Conservation (phyloP, 1,140 invertebrate genomes). For the Zaprionus capensis region DNA sequence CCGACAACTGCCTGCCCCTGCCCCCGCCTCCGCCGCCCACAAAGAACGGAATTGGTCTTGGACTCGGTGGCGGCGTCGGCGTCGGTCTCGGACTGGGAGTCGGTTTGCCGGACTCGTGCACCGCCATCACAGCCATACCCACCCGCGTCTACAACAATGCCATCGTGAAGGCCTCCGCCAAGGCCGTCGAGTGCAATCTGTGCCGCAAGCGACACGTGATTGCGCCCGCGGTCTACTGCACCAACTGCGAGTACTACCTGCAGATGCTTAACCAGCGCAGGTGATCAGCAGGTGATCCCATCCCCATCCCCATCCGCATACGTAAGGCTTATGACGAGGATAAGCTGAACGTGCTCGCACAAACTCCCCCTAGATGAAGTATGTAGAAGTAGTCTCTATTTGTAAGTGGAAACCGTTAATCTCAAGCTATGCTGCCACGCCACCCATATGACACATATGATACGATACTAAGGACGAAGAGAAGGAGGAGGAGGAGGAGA, state of each 20-base stretch:
- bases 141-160: conserved; percentile 79
- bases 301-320: neutral
- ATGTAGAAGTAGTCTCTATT: conserved; percentile 15
- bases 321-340: neutral
- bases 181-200: conserved; percentile 89
- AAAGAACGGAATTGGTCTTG: conserved; percentile 55
- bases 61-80: neutral
- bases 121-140: conserved; percentile 78
- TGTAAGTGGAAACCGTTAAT: conserved; percentile 70
- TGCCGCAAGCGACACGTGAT: conserved; percentile 92
- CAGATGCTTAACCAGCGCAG: conserved; percentile 85
- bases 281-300: conserved; percentile 43
- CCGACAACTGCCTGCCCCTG: conserved; percentile 85
- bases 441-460: conserved; percentile 35
- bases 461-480: conserved; percentile 3
- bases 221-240: conserved; percentile 91
- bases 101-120: conserved; percentile 5
- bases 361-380: neutral
- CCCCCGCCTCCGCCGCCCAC: conserved; percentile 44
- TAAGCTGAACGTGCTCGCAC: neutral
- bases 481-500: conserved; percentile 7
- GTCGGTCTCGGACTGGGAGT: neutral
- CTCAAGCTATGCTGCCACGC: conserved; percentile 78
- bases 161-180: conserved; percentile 85
- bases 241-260: conserved; percentile 96